Conservation (phyloP, 2,888 invertebrate species). For the Sceliomorpha sp. region DNA sequence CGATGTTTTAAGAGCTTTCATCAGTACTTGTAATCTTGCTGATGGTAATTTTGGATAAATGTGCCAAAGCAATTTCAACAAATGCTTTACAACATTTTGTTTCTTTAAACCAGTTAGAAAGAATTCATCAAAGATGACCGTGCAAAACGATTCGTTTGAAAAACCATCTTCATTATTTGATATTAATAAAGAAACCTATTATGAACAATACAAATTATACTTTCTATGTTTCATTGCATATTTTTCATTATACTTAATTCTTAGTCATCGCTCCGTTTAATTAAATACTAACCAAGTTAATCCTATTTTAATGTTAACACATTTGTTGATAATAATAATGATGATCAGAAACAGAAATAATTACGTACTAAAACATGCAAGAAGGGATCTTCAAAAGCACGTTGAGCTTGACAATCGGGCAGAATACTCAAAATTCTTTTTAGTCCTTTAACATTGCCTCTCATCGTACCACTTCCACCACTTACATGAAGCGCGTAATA, state of each 20-base stretch:
- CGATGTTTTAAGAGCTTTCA: conserved; percentile 92
- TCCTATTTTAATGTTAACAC: no score
- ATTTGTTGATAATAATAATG: no score
- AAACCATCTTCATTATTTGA: conserved; percentile 94
- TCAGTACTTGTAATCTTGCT: conserved; percentile 88
- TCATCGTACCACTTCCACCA: conserved; percentile 81
- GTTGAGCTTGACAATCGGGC: conserved; percentile 93
- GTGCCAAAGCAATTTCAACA: conserved; percentile 94
- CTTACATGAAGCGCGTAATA: conserved; percentile 96
- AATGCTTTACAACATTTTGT: conserved; percentile 95
- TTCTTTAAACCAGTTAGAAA: conserved; percentile 93
- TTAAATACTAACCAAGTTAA: no score
- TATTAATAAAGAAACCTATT: conserved; percentile 89
- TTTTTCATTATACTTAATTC: no score
- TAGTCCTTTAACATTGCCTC: conserved; percentile 82
- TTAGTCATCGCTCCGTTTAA: no score
- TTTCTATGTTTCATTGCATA: no score
- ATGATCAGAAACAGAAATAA: no score
- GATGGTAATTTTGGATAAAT: conserved; percentile 92
- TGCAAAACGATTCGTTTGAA: conserved; percentile 95
- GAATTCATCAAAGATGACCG: conserved; percentile 97
- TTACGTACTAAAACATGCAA: conserved; percentile 90
- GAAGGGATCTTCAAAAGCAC: conserved; percentile 97
- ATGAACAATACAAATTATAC: no score
- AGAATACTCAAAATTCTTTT: conserved; percentile 93